Conservation (phyloP, 2,888 invertebrate genomes). For the Trissolcus brochymenae region DNA sequence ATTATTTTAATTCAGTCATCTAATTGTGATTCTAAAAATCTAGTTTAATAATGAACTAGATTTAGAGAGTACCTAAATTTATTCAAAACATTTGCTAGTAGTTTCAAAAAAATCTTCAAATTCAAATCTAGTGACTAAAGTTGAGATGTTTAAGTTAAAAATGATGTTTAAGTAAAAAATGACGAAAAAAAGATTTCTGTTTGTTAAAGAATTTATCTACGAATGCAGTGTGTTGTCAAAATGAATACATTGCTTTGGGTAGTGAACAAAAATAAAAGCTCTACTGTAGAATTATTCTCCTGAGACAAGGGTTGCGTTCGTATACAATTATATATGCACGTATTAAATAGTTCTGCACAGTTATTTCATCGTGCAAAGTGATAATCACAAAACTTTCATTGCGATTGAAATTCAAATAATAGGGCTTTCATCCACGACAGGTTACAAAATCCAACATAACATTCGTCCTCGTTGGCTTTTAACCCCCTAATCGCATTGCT, state of each 20-base stretch:
- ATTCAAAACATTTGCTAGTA: too few species aligned
- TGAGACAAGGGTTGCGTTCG: not conserved
- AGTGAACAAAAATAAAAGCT: not conserved
- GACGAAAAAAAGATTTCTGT: too few species aligned
- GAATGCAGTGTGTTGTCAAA: not conserved
- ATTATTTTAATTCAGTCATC: too few species aligned
- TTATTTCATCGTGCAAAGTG: constrained; percentile 46
- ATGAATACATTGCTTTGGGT: not conserved
- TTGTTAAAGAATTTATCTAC: too few species aligned
- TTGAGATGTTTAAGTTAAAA: not conserved
- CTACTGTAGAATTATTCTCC: not conserved
- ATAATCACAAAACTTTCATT: constrained; percentile 55
- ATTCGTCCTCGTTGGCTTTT: constrained; percentile 55
- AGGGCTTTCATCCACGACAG: constrained; percentile 50
- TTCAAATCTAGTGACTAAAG: not conserved
- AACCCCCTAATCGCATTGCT: constrained; percentile 56
- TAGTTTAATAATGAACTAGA: too few species aligned
- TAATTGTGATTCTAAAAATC: too few species aligned
- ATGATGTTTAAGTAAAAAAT: too few species aligned
- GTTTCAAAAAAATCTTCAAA: too few species aligned
- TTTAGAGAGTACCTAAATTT: too few species aligned
- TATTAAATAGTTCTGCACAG: constrained; percentile 33
- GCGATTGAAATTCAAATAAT: constrained; percentile 59
- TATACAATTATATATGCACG: constrained; percentile 10
- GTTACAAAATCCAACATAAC: constrained; percentile 56